Evolutionary conservation across 1,140 invertebrate genomes (phyloP), one percentile per base, ranked within the genome.

Genomic region (Drosophila pectinifera): DNA sequence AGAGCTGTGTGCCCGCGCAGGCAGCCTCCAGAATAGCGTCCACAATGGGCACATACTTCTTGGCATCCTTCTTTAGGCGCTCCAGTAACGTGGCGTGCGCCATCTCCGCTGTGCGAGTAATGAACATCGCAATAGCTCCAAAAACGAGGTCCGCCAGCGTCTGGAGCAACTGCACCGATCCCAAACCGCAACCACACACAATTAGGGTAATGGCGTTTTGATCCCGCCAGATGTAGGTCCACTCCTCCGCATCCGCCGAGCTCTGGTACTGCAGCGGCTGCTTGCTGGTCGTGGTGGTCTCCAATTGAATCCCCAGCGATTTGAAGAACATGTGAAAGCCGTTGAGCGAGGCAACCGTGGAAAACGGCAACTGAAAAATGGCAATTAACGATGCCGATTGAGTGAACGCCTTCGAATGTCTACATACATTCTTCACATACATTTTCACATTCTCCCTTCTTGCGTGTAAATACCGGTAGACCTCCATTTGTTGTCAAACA

Each of bases 251-350:
- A 18, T 58, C 45, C 8, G 49, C 58, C 7, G 42, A 24, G 20
- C 38, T 36, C 34, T 68, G 62, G 18, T 43, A 39, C 31, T 62
- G 69, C 2, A 26, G 24, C 0, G 72, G 42, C 26, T 74, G 58
- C 22, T 74, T 76, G 36, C n/a, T 67, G 43, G 95, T 95, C 5
- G 90, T 91, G 0, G 96, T 95, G 22, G 94, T 94, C 36, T 95
- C 86, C 6, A 97, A 88, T 75, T 94, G 93, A 39, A 96, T 93
- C 39, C 94, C 94, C 57, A 96, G 95, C 4, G 95, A 95, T 85
- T 95, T 96, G 1, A 96, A 94, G 93, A 96, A 97, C 94, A 97
- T 96, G 73, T 97, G 96, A n/a, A 97, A 95, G 6, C 96, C 96
- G 93, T 97, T 97, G 20, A 97, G 82, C 3, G 96, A 96, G n/a